Evolutionary conservation across 2,797 vertebrate species (phyloP).

Genomic region (Megalops cyprinoides): DNA sequence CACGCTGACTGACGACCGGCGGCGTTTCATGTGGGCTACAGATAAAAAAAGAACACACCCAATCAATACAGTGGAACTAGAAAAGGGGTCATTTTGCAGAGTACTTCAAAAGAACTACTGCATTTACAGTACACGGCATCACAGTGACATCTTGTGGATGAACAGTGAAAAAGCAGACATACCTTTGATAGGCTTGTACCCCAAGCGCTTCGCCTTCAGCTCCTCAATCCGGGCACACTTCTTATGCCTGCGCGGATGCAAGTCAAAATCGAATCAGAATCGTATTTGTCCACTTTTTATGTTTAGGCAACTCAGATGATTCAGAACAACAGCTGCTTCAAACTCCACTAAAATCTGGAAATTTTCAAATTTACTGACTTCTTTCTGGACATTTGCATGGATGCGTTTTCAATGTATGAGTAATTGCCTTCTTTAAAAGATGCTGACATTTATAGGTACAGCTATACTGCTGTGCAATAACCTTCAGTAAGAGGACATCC

Average conservation of each 20-base stretch:
- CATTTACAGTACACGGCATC: not conserved
- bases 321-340: too few species aligned
- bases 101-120: not conserved
- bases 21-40: constrained; percentile 65
- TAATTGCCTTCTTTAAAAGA: too few species aligned
- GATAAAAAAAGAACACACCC: constrained; percentile 34
- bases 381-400: too few species aligned
- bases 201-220: constrained; percentile 66
- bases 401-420: too few species aligned
- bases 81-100: constrained; percentile 20
- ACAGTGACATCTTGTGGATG: not conserved
- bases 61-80: too few species aligned
- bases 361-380: too few species aligned
- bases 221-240: constrained; percentile 83
- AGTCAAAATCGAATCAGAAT: not conserved
- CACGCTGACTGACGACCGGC: constrained; percentile 25
- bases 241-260: constrained; percentile 72
- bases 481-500: too few species aligned
- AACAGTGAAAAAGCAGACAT: constrained; percentile 30
- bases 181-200: constrained; percentile 62
- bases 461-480: too few species aligned
- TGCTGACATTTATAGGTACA: too few species aligned
- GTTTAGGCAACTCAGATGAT: too few species aligned
- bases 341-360: too few species aligned
- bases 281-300: too few species aligned